A percentile compares a stretch with the other conserved stretches of the same genome.
Evolutionary conservation across 2,113 vertebrate genomes (phyloP).

Genomic region (Cacatua alba): DNA sequence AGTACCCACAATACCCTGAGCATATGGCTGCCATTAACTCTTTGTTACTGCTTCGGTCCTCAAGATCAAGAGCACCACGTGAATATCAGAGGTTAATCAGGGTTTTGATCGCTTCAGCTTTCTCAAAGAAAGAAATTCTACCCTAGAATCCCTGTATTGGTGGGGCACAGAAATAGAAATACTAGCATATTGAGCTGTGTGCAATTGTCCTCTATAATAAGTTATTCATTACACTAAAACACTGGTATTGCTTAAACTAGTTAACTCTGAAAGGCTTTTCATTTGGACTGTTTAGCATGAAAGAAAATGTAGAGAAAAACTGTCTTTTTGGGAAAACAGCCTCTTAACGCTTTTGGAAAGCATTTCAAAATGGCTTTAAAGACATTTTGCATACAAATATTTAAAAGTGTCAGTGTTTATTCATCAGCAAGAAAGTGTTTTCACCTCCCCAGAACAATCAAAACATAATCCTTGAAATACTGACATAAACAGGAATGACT

Average conservation of each 20-base stretch:
- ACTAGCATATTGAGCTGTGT: slow-evolving; percentile 69
- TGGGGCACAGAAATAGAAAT: slow-evolving; percentile 77
- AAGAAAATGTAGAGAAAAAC: slow-evolving; percentile 76
- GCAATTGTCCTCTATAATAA: slow-evolving; percentile 77
- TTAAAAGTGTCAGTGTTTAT: slow-evolving; percentile 78
- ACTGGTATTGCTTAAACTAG: slow-evolving; percentile 84
- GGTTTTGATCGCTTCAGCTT: slow-evolving; percentile 85
- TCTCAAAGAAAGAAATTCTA: slow-evolving; percentile 88
- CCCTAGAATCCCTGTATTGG: slow-evolving; percentile 71
- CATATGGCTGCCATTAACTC: slow-evolving; percentile 95
- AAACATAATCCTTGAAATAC: slow-evolving; percentile 82
- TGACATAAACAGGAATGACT: slow-evolving; percentile 76
- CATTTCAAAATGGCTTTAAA: slow-evolving; percentile 77
- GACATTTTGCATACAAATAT: slow-evolving; percentile 81
- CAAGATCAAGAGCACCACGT: slow-evolving; percentile 81
- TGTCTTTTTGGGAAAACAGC: slow-evolving; percentile 70
- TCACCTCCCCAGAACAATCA: slow-evolving; percentile 76
- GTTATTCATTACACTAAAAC: slow-evolving; percentile 87
- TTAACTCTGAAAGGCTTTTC: slow-evolving; percentile 84
- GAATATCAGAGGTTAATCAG: slow-evolving; percentile 93
- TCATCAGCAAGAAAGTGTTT: slow-evolving; percentile 78
- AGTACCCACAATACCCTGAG: slow-evolving; percentile 82
- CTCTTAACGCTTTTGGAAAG: slow-evolving; percentile 75
- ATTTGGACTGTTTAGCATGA: slow-evolving; percentile 77
- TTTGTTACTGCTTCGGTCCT: slow-evolving; percentile 81